Evolutionary conservation across 2,888 invertebrate genomes (phyloP).

Genomic region (Scaptomyza cyrtandrae): DNA sequence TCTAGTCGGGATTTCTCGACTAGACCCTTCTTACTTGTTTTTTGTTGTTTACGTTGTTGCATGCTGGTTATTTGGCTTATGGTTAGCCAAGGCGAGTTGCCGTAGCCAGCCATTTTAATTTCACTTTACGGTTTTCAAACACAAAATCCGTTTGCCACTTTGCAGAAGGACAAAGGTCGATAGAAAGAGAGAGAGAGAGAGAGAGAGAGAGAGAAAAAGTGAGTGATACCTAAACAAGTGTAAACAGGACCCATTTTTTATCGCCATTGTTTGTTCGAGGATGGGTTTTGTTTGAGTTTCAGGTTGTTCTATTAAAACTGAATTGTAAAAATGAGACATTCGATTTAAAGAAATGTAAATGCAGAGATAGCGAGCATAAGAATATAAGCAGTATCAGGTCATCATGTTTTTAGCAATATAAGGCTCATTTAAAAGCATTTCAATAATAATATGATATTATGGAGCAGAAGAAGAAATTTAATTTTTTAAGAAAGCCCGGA

Average conservation of each 20-base stretch:
- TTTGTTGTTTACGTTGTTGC: constrained; percentile 52
- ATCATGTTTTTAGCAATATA: too few relatives aligned
- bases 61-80: constrained; percentile 63
- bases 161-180: not conserved
- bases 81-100: constrained; percentile 48
- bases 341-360: too few relatives aligned
- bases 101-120: constrained; percentile 72
- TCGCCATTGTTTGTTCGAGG: constrained; percentile 45
- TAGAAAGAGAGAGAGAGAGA: not conserved
- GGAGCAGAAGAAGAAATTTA: too few relatives aligned
- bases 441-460: too few relatives aligned
- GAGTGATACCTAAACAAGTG: constrained; percentile 48
- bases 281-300: constrained; percentile 49
- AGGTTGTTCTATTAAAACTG: constrained; percentile 60
- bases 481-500: too few relatives aligned
- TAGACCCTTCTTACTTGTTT: constrained; percentile 25
- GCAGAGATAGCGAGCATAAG: too few relatives aligned
- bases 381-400: too few relatives aligned
- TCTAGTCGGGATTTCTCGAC: too few relatives aligned
- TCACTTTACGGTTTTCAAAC: constrained; percentile 80
- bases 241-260: constrained; percentile 65
- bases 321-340: constrained; percentile 51
- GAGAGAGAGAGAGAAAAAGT: not conserved
- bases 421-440: too few relatives aligned
- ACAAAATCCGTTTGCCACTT: constrained; percentile 76